These are phyloP conservation scores for Tursiops truncatus DNA, from an alignment of 2,113 vertebrate genomes.

Conservation along the genomic window DNA sequence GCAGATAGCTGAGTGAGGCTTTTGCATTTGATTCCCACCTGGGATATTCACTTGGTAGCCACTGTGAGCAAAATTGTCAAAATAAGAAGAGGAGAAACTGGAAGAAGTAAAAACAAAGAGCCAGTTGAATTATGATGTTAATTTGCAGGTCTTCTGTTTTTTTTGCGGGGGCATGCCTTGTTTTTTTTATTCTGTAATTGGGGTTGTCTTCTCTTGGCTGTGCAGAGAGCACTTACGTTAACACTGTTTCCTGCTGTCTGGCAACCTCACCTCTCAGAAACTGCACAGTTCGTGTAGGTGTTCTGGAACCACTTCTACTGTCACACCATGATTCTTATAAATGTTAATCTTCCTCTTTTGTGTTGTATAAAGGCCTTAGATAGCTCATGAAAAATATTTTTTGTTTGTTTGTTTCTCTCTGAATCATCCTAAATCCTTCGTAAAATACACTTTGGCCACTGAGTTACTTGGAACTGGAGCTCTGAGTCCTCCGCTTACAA, in stretches of 20 bases:
- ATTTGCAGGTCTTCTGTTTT: neutral
- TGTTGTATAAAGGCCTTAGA: neutral
- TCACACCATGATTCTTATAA: neutral
- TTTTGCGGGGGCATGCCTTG: neutral
- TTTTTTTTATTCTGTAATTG: too few species aligned
- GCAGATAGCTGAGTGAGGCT: neutral
- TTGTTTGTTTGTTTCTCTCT: neutral
- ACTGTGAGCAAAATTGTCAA: neutral
- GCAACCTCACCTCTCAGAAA: too few species aligned
- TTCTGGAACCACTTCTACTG: rapidly evolving
- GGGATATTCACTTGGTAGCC: neutral
- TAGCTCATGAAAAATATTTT: neutral
- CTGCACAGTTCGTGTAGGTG: neutral
- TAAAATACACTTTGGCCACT: neutral
- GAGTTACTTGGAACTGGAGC: neutral
- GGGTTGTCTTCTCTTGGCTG: neutral
- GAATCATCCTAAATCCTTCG: neutral
- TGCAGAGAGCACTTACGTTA: neutral
- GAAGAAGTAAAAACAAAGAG: neutral
- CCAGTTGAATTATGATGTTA: neutral
- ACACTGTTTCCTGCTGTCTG: neutral
- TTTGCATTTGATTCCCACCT: neutral
- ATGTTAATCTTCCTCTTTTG: neutral
- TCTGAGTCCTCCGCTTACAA: neutral
- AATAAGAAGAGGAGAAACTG: neutral